Conservation (phyloP, 2,113 vertebrate species). For the Penelope pileata region DNA sequence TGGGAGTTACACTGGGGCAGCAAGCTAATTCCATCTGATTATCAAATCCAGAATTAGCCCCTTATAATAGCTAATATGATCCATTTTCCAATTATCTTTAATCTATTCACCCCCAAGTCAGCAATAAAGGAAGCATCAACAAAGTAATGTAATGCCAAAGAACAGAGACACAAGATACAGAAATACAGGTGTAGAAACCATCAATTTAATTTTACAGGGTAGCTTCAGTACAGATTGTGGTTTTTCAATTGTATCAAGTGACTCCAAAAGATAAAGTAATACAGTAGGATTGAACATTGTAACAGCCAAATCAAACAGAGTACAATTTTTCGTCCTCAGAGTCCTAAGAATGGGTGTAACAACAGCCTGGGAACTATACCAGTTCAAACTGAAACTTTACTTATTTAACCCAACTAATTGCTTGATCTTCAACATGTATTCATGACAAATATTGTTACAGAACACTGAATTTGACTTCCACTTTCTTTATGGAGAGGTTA, state of each 20-base stretch:
- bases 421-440: background rate
- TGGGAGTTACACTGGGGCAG: fast-evolving
- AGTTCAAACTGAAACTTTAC: background rate
- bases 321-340: background rate
- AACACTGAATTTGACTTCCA: background rate
- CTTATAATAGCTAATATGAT: background rate
- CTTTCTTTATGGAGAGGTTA: background rate
- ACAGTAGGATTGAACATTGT: background rate
- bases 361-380: background rate
- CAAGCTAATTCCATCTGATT: fast-evolving
- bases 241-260: background rate
- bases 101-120: background rate
- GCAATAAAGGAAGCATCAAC: background rate
- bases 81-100: background rate
- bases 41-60: background rate
- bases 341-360: background rate
- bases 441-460: background rate
- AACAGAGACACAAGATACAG: background rate
- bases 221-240: background rate
- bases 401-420: background rate
- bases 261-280: background rate
- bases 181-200: background rate
- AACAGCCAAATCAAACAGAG: background rate
- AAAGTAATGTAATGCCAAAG: background rate
- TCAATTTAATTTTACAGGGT: background rate